These are phyloP conservation scores for Gadus macrocephalus DNA, from an alignment of 2,113 vertebrate species.

Conservation along the genomic window DNA sequence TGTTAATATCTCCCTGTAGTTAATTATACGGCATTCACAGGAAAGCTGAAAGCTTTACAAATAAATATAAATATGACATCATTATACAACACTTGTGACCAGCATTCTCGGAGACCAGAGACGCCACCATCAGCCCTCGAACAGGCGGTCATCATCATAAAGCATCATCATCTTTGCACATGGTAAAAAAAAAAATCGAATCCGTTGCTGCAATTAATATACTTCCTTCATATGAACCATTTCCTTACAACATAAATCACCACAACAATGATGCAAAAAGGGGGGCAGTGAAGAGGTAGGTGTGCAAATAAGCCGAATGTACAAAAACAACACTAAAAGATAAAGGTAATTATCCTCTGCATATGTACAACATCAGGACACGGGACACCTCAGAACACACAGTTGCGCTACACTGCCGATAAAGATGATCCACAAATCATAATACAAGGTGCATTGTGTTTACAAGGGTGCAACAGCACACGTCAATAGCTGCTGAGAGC, in stretches of 20 bases:
- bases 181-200: background rate
- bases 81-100: slow-evolving; percentile 5
- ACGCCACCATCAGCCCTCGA: no score
- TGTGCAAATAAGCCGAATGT: slow-evolving; percentile 74
- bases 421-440: slow-evolving; percentile 23
- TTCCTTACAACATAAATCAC: slow-evolving; percentile 46
- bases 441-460: slow-evolving; percentile 41
- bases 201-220: no score
- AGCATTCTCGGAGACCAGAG: no score
- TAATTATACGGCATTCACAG: no score
- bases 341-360: slow-evolving; percentile 63
- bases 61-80: background rate
- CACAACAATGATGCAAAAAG: slow-evolving; percentile 34
- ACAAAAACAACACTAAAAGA: slow-evolving; percentile 53
- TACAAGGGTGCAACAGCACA: slow-evolving; percentile 39
- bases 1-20: slow-evolving; percentile 18
- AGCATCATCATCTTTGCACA: no score
- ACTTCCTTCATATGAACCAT: slow-evolving; percentile 41
- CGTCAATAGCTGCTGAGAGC: slow-evolving; percentile 34
- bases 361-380: slow-evolving; percentile 63
- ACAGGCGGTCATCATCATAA: no score
- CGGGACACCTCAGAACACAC: slow-evolving; percentile 60
- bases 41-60: no score
- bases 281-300: slow-evolving; percentile 60
- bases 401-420: slow-evolving; percentile 47